phyloP scores from a whole-genome alignment of 1,140 invertebrate species.

The Popillia japonica region DNA sequence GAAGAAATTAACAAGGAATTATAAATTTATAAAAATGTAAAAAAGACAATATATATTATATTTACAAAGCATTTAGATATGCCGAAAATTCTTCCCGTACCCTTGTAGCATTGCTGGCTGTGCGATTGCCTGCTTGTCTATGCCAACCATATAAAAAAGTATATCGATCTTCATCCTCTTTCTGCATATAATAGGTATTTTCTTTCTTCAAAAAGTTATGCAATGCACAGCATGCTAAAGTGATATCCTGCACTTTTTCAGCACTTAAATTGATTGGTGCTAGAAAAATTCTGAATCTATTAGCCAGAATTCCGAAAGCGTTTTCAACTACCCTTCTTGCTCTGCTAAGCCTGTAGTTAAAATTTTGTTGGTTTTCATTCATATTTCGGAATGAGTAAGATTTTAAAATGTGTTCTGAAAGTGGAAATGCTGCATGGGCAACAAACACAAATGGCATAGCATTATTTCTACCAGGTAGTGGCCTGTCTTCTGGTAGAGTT shows the following conservation, averaged over 20 bases:
- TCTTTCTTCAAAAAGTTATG: constrained; percentile 37
- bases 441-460: too few relatives aligned
- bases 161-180: background rate
- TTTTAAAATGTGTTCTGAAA: background rate
- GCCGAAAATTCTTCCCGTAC: background rate
- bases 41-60: background rate
- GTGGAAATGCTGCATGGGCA: background rate
- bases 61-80: background rate
- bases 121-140: background rate
- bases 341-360: constrained; percentile 2
- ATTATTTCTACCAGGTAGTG: too few relatives aligned
- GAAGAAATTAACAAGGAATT: background rate
- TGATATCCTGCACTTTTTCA: constrained; percentile 21
- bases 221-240: constrained; percentile 1
- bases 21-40: background rate
- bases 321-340: constrained; percentile 7
- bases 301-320: constrained; percentile 25
- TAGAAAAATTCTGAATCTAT: constrained; percentile 21
- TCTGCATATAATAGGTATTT: background rate
- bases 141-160: background rate
- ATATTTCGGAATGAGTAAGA: background rate
- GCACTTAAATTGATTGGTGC: constrained; percentile 8
- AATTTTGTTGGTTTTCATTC: background rate
- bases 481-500: too few relatives aligned
- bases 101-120: background rate